These are phyloP conservation scores for Oeneis ivallda DNA, from an alignment of 2,888 invertebrate species.

Conservation along the genomic window DNA sequence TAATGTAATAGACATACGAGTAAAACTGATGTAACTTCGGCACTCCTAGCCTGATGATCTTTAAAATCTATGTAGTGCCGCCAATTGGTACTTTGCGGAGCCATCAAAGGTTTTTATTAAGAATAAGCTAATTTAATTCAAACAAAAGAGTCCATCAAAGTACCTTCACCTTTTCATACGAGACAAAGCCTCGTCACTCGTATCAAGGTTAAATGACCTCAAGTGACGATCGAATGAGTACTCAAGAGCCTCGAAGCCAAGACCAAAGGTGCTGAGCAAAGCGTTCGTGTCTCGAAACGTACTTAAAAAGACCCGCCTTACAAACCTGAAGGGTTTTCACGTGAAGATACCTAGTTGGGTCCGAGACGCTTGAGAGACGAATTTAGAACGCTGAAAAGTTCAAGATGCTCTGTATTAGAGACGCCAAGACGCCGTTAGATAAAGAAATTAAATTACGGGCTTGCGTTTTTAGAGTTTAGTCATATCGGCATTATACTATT, in stretches of 20 bases:
- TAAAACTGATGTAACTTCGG: too few relatives aligned
- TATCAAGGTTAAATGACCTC: constrained; percentile 41
- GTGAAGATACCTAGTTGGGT: constrained; percentile 37
- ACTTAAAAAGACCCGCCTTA: constrained; percentile 42
- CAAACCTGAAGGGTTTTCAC: constrained; percentile 43
- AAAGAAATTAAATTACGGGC: constrained; percentile 10
- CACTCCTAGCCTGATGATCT: too few relatives aligned
- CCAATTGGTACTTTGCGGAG: too few relatives aligned
- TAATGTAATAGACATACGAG: background rate
- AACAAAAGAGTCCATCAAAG: constrained; percentile 10
- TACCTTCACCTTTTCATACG: constrained; percentile 25
- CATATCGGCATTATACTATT: too few relatives aligned
- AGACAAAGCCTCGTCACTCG: constrained; percentile 31
- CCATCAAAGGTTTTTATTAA: background rate
- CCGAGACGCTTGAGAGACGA: constrained; percentile 37
- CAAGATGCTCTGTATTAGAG: constrained; percentile 31
- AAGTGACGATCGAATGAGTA: constrained; percentile 42
- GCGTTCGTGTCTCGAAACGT: constrained; percentile 37
- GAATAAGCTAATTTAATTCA: background rate
- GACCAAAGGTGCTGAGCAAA: constrained; percentile 39
- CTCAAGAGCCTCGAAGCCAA: constrained; percentile 33
- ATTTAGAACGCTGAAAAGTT: constrained; percentile 42
- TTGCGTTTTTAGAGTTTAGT: background rate
- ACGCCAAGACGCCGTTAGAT: constrained; percentile 24
- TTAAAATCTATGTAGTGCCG: too few relatives aligned